Evolutionary conservation across 2,888 invertebrate species (phyloP), one percentile per base, ranked within the genome.

Genomic region (Drosophila fungiperda): DNA sequence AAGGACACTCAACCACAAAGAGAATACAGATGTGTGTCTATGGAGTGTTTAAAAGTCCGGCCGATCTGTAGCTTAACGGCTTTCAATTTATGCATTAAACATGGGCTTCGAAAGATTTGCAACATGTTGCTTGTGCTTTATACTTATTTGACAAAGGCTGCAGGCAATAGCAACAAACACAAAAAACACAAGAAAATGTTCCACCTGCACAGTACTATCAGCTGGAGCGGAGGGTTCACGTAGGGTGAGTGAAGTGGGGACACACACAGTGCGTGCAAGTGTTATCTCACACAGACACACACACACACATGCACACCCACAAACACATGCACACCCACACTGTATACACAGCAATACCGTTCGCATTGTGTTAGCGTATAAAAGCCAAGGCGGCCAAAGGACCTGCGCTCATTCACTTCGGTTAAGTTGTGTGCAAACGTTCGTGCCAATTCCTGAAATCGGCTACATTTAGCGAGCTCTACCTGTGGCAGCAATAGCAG

Each of bases 391-490:
- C 73, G 64, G 50, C 71, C 68, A 73, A 80, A 83, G 87, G 83
- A 89, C 81, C 74, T 80, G 73, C 76, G 81, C 77, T 87, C 83
- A 90, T 91, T 90, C 82, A 78, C 80, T 83, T 80, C 79, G 68
- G 78, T 84, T 73, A 60, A 83, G 81, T 87, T 82, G 80, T 75
- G 72, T 82, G 78, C 65, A 66, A 77, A 79, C 69, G 78, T 80
- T 82, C 79, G 76, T 67, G 48, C 59, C 55, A 66, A 68, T 60
- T 62, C 32, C 38, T 48, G 42, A 48, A 64, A 62, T 68, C 59
- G 65, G 38, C 65, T 58, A 38, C 64, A 59, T 29, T 29, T 38
- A 64, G 65, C 69, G 29, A 42, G 3, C 15, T 20, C 40, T 77
- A 80, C 82, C 80, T 82, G 78, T 75, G 59, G 79, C 78, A 80